Evolutionary conservation across 2,113 vertebrate genomes (phyloP), one percentile per base, ranked within the genome.

Genomic region (Semicossyphus pulcher): DNA sequence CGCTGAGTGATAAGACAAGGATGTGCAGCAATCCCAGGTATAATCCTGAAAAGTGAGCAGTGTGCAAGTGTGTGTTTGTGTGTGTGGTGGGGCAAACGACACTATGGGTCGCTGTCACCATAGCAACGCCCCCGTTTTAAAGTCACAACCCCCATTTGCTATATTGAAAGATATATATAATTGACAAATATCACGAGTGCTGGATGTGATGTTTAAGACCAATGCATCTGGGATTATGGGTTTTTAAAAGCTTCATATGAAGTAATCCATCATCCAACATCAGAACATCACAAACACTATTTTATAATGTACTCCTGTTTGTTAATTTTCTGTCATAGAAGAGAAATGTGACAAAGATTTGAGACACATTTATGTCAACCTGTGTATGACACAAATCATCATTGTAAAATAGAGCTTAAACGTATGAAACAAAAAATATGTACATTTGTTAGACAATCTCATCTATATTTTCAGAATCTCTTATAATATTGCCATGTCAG

Each of bases 121-220:
- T 85, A 76, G 80, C 70, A 86, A 90, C 74, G 20, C 42, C 69
- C 84, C 76, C 29, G 86, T 84, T 90, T 54, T 34, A 34, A 12
- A 31, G 15, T 45, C 45, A 26, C 16, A 18, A 36, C 25, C 10
- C 9, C 9, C 29, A 26, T 10, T 31, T 31, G 41, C 25, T 34
- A 48, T 39, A 56, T 21, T 37, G 5, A 36, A 66, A 42, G 10
- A 41, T 37, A 3, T 25, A 12, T 26, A 15, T 25, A 14, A 20
- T 10, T 14, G 7, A 42, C 25, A 56, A 28, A 57, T 12, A 51
- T 25, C 1, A 5, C 56, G 16, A 59, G 18, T 53, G 25, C 11
- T 70, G 8, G 14, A 34, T 18, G 12, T 14, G 25, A 48, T 47
- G 14, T 41, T 72, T 10, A 16, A n/a, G 7, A 45, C 10, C 10